These are phyloP conservation scores for Eulithis testata DNA, from an alignment of 2,888 invertebrate genomes.

Conservation along the genomic window DNA sequence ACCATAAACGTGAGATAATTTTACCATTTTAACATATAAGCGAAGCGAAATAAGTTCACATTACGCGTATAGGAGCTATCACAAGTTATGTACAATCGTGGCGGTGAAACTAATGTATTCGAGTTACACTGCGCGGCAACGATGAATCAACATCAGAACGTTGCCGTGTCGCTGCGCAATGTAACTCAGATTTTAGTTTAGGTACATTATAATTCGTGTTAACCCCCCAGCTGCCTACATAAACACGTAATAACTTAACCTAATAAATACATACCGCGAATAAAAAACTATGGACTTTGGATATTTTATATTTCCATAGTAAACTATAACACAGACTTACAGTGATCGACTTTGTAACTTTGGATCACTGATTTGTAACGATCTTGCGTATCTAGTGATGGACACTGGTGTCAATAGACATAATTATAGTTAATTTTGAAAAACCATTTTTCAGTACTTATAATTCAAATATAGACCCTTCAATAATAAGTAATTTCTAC, in stretches of 20 bases:
- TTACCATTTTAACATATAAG: slow-evolving; percentile 1
- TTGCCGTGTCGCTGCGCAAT: too few relatives aligned
- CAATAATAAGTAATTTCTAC: too few relatives aligned
- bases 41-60: neutral
- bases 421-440: too few relatives aligned
- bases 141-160: too few relatives aligned
- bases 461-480: too few relatives aligned
- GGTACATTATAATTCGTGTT: too few relatives aligned
- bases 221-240: neutral
- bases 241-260: neutral
- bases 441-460: too few relatives aligned
- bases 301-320: slow-evolving; percentile 32
- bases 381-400: neutral
- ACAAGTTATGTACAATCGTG: too few relatives aligned
- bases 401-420: neutral
- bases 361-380: slow-evolving; percentile 8
- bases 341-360: slow-evolving; percentile 10
- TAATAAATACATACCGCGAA: slow-evolving; percentile 5
- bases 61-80: too few relatives aligned
- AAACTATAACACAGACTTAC: slow-evolving; percentile 26
- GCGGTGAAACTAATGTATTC: too few relatives aligned
- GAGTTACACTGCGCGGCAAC: too few relatives aligned
- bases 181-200: too few relatives aligned
- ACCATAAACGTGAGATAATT: neutral
- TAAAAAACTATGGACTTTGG: slow-evolving; percentile 24